phyloP scores from a whole-genome alignment of 2,113 vertebrate species.

The Lophochroa leadbeateri region DNA sequence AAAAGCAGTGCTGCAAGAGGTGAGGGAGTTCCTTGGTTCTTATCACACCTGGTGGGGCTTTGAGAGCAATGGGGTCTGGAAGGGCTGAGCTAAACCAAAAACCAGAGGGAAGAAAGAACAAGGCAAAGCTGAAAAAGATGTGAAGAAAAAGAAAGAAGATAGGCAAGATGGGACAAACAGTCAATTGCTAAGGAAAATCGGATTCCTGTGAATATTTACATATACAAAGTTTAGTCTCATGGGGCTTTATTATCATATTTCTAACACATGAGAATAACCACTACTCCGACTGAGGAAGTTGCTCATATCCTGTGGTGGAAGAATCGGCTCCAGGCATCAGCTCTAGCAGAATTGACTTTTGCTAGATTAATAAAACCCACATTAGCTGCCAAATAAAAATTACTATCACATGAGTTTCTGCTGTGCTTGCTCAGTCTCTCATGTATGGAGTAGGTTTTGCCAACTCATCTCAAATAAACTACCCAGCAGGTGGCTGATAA shows the following conservation, averaged over 20 bases:
- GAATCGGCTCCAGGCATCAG: neutral
- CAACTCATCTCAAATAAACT: neutral
- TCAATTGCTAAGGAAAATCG: neutral
- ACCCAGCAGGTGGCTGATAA: neutral
- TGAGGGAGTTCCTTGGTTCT: neutral
- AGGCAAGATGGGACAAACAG: neutral
- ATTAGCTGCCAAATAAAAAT: conserved; percentile 1
- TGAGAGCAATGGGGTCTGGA: neutral
- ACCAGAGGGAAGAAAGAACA: neutral
- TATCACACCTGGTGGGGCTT: neutral
- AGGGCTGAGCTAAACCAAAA: neutral
- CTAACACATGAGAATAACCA: neutral
- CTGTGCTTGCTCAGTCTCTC: neutral
- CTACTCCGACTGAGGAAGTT: neutral
- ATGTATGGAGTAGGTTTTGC: neutral
- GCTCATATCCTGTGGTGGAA: neutral
- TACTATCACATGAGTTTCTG: neutral
- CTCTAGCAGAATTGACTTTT: neutral
- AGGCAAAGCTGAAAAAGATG: neutral
- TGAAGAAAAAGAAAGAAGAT: neutral
- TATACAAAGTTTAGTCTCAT: neutral
- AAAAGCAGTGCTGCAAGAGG: neutral
- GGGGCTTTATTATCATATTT: neutral
- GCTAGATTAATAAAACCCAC: neutral
- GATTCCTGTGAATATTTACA: neutral